Percentiles rank a stretch among this genome's conserved stretches.
phyloP scores from a whole-genome alignment of 64 coral and sea anemone genomes.

The Porites australiensis region DNA sequence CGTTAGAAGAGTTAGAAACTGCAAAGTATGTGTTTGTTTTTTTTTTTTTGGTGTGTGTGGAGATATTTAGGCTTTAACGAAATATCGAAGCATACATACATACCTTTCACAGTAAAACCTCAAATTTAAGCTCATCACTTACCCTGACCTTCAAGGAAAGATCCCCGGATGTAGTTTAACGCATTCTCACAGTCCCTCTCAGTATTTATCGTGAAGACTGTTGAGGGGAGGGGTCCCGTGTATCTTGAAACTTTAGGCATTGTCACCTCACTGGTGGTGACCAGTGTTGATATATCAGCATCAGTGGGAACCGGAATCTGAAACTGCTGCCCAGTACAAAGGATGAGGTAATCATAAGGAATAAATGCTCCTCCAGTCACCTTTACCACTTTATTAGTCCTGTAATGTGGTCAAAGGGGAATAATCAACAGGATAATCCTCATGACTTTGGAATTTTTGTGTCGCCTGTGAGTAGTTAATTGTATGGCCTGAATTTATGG shows the following conservation, averaged over 20 bases:
- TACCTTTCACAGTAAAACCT: background rate
- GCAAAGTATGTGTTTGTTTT: no score
- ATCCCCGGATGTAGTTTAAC: conserved; percentile 74
- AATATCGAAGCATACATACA: no score
- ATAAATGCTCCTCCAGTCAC: conserved; percentile 77
- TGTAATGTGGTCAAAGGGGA: background rate
- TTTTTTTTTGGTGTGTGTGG: no score
- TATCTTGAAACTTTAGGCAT: conserved; percentile 61
- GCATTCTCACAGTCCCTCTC: conserved; percentile 69
- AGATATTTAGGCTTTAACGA: no score
- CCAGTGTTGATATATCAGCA: conserved; percentile 91
- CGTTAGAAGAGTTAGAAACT: no score
- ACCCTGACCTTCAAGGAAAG: conserved; percentile 76
- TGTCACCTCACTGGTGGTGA: conserved; percentile 93
- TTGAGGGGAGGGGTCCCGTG: conserved; percentile 65
- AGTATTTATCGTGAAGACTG: conserved; percentile 87
- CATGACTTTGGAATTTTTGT: no score
- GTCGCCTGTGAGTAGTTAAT: no score
- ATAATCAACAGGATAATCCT: background rate
- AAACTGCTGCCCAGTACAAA: conserved; percentile 95
- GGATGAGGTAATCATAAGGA: conserved; percentile 94
- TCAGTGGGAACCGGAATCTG: conserved; percentile 87
- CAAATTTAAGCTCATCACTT: background rate
- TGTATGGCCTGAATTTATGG: no score
- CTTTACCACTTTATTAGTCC: conserved; percentile 81